Conservation (phyloP, 2,113 vertebrate genomes). For the Campylomormyrus numenius region DNA sequence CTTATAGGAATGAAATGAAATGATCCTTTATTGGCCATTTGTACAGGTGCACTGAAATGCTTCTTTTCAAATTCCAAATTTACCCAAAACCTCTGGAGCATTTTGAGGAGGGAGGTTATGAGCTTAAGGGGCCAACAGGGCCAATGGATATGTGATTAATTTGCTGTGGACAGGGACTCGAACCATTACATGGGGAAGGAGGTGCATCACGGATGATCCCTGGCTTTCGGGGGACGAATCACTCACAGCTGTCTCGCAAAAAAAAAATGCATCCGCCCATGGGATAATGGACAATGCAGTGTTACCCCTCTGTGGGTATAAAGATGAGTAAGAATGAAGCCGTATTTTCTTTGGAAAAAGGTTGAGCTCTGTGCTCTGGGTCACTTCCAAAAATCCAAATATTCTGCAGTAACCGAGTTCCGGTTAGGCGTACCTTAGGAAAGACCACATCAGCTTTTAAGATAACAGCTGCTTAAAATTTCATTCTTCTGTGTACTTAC, state of each 20-base stretch:
- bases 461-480: constrained; percentile 35
- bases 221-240: not conserved
- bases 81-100: not conserved
- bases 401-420: constrained; percentile 42
- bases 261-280: not conserved
- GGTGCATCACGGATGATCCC: not conserved
- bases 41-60: not conserved
- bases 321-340: constrained; percentile 14
- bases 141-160: not conserved
- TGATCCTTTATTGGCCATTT: not conserved
- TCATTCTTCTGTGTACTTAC: constrained; percentile 34
- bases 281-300: constrained; percentile 3
- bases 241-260: too few relatives aligned
- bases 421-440: constrained; percentile 43
- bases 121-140: not conserved
- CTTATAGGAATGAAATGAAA: not conserved
- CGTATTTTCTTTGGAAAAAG: constrained; percentile 27
- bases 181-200: not conserved
- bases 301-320: not conserved
- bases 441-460: constrained; percentile 31
- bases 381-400: constrained; percentile 28
- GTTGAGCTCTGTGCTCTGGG: constrained; percentile 28
- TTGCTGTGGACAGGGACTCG: not conserved
- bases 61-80: not conserved
- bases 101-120: not conserved